Evolutionary conservation across 2,797 vertebrate species (phyloP).

Genomic region (Xenops minutus): DNA sequence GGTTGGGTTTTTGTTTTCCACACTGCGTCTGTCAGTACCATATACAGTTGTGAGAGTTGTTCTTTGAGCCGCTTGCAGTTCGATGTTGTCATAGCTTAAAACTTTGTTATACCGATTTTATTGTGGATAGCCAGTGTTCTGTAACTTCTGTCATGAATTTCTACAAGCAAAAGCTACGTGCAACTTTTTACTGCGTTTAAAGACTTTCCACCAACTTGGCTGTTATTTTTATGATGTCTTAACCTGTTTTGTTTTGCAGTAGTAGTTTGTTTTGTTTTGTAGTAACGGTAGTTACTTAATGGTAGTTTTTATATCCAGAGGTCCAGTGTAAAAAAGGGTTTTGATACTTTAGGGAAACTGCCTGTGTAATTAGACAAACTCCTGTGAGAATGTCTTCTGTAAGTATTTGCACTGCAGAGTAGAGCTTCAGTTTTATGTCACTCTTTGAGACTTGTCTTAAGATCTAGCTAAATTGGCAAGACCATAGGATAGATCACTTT

Average conservation of each 20-base stretch:
- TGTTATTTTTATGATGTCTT: not conserved
- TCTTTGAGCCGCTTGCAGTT: not conserved
- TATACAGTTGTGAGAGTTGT: not conserved
- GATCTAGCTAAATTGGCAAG: not conserved
- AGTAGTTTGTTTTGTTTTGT: not conserved
- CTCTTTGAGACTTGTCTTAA: not conserved
- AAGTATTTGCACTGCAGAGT: not conserved
- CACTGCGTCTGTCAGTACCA: not conserved
- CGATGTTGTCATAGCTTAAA: rapidly evolving
- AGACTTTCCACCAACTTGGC: not conserved
- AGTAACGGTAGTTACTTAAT: not conserved
- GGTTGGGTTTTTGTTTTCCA: too few relatives aligned
- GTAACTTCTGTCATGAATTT: not conserved
- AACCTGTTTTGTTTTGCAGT: not conserved
- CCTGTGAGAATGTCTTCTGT: not conserved
- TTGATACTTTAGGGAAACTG: not conserved
- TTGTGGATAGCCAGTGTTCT: not conserved
- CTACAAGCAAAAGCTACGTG: not conserved
- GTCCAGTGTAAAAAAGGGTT: not conserved
- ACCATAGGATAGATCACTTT: not conserved
- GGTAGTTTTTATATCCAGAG: not conserved
- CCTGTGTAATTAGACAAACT: not conserved
- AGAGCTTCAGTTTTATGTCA: not conserved
- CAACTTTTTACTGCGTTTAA: not conserved
- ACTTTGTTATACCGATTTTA: not conserved